Conservation (phyloP, 1,140 invertebrate species). For the Amphibalanus amphitrite region DNA sequence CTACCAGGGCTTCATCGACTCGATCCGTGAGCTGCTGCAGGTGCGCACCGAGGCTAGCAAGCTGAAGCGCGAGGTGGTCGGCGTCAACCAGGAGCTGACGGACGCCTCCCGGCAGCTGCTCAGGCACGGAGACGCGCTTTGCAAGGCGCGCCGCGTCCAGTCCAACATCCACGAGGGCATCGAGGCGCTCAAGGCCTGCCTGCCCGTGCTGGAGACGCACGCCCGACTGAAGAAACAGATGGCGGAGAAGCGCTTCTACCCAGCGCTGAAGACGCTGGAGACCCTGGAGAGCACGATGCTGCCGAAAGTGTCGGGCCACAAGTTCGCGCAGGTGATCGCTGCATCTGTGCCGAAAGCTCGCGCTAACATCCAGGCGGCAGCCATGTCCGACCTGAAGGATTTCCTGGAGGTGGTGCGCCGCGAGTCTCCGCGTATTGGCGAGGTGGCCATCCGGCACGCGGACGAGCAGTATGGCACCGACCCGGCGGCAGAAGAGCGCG, state of each 20-base stretch:
- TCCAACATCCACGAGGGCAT: not conserved
- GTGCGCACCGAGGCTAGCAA: slow-evolving; percentile 80
- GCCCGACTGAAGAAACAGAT: not conserved
- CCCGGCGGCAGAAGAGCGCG: slow-evolving; percentile 17
- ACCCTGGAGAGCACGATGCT: slow-evolving; percentile 86
- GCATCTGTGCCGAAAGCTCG: slow-evolving; percentile 65
- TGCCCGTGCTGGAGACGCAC: not conserved
- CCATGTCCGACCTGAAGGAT: slow-evolving; percentile 89
- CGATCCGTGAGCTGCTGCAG: slow-evolving; percentile 83
- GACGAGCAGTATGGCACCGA: slow-evolving; percentile 38
- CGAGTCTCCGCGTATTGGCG: slow-evolving; percentile 87
- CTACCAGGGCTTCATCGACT: slow-evolving; percentile 96
- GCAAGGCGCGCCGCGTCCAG: not conserved
- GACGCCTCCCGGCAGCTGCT: not conserved
- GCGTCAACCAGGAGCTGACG: not conserved
- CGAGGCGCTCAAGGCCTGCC: not conserved
- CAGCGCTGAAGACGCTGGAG: slow-evolving; percentile 90
- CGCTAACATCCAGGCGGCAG: slow-evolving; percentile 84
- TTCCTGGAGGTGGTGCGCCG: slow-evolving; percentile 93
- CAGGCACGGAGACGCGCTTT: not conserved
- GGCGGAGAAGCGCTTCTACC: slow-evolving; percentile 45
- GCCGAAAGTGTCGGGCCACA: slow-evolving; percentile 75
- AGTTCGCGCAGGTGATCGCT: slow-evolving; percentile 85
- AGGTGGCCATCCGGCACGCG: slow-evolving; percentile 73
- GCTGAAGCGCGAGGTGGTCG: slow-evolving; percentile 37